A percentile compares a stretch with the other conserved stretches of the same genome.
Evolutionary conservation across 2,888 invertebrate species (phyloP).

Genomic region (Dendrolimus pini): DNA sequence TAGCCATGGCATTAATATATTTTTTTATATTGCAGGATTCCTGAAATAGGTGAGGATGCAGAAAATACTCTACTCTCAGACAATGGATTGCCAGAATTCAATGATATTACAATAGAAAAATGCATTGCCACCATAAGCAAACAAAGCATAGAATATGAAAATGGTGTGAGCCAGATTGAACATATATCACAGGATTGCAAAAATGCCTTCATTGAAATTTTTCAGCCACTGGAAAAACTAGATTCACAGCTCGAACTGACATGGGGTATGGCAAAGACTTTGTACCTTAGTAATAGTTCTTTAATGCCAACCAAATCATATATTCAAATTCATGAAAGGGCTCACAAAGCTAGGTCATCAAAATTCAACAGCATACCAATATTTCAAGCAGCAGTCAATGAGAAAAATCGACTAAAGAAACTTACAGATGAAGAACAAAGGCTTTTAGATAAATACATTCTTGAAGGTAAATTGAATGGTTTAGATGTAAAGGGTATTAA

Average conservation of each 20-base stretch:
- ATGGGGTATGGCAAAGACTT: slow-evolving; percentile 91
- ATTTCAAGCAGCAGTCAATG: slow-evolving; percentile 80
- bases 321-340: slow-evolving; percentile 86
- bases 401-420: slow-evolving; percentile 58
- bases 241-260: slow-evolving; percentile 86
- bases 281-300: slow-evolving; percentile 87
- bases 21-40: slow-evolving; percentile 74
- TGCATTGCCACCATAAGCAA: slow-evolving; percentile 90
- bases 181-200: slow-evolving; percentile 51
- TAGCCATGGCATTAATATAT: background rate
- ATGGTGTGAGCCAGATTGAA: slow-evolving; percentile 83
- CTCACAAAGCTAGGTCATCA: slow-evolving; percentile 82
- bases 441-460: slow-evolving; percentile 84
- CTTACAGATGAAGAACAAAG: slow-evolving; percentile 80
- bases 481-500: slow-evolving; percentile 78
- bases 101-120: slow-evolving; percentile 86
- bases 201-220: slow-evolving; percentile 81
- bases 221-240: slow-evolving; percentile 85
- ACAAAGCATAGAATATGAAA: slow-evolving; percentile 88
- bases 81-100: slow-evolving; percentile 88
- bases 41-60: slow-evolving; percentile 90
- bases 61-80: slow-evolving; percentile 85
- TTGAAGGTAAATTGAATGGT: slow-evolving; percentile 91
- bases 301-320: slow-evolving; percentile 88
- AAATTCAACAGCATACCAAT: slow-evolving; percentile 85